Conservation (phyloP, 2,888 invertebrate species). For the Atethmia centrago region DNA sequence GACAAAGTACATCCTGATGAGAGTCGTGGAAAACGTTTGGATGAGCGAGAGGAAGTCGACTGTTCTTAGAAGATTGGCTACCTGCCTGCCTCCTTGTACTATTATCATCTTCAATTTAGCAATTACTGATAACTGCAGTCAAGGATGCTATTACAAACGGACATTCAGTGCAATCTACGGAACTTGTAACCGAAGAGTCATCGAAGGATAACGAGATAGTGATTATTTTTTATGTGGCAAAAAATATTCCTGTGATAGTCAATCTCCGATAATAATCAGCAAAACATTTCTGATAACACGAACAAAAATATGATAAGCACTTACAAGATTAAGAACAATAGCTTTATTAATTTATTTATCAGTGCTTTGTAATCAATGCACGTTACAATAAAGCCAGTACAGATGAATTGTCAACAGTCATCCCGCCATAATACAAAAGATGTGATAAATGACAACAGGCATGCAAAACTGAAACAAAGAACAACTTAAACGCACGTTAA, state of each 20-base stretch:
- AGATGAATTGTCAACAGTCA: conserved; percentile 17
- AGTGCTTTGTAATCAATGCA: conserved; percentile 26
- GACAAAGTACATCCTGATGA: conserved; percentile 43
- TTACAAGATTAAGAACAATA: conserved; percentile 48
- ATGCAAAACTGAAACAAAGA: conserved; percentile 21
- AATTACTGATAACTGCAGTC: conserved; percentile 45
- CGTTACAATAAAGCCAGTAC: conserved; percentile 14
- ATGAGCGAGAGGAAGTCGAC: conserved; percentile 27
- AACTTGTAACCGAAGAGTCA: conserved; percentile 4
- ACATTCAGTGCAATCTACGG: neutral
- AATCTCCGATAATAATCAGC: conserved; percentile 59
- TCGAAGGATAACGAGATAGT: conserved; percentile 14
- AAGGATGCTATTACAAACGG: conserved; percentile 24
- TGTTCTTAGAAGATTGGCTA: conserved; percentile 28
- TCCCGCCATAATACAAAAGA: conserved; percentile 10
- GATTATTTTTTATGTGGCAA: conserved; percentile 17
- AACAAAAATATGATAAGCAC: conserved; percentile 52
- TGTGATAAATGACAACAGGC: conserved; percentile 22
- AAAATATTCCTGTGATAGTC: conserved; percentile 33
- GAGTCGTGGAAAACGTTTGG: conserved; percentile 15
- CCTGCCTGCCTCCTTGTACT: conserved; percentile 20
- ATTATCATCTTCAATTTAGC: conserved; percentile 47
- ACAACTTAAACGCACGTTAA: conserved; percentile 50
- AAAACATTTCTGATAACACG: conserved; percentile 50
- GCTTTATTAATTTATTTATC: conserved; percentile 44